A percentile compares a stretch with the other conserved stretches of the same genome.
These are phyloP conservation scores for Apodemia zela DNA, from an alignment of 2,888 invertebrate genomes.

Conservation along the genomic window DNA sequence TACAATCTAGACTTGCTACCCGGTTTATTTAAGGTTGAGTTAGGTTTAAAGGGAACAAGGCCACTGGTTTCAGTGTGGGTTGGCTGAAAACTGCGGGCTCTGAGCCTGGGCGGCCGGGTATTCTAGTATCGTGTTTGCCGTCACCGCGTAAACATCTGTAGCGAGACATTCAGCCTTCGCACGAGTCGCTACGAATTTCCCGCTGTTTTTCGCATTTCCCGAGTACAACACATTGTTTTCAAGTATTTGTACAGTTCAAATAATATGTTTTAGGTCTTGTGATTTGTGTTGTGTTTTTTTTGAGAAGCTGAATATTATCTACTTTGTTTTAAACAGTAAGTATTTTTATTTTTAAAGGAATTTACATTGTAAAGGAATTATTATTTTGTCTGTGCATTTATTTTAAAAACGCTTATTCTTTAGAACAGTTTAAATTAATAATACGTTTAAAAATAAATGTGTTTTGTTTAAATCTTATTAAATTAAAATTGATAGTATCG, in stretches of 20 bases:
- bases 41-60: slow-evolving; percentile 19
- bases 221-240: background rate
- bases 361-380: background rate
- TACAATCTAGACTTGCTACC: background rate
- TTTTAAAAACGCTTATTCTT: too few relatives aligned
- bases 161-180: background rate
- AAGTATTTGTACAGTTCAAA: too few relatives aligned
- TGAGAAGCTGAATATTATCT: background rate
- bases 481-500: too few relatives aligned
- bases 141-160: slow-evolving; percentile 23
- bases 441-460: too few relatives aligned
- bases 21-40: slow-evolving; percentile 16
- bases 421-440: too few relatives aligned
- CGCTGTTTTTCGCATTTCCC: slow-evolving; percentile 16
- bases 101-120: slow-evolving; percentile 31
- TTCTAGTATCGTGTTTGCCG: slow-evolving; percentile 31
- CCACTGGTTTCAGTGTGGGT: slow-evolving; percentile 20
- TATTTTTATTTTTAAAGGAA: background rate
- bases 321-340: background rate
- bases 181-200: background rate
- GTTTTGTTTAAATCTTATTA: too few relatives aligned
- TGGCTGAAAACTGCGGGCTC: slow-evolving; percentile 22
- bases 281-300: slow-evolving; percentile 7
- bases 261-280: background rate
- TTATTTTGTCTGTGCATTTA: too few relatives aligned